phyloP scores from a whole-genome alignment of 1,140 invertebrate species.

The Atta colombica region DNA sequence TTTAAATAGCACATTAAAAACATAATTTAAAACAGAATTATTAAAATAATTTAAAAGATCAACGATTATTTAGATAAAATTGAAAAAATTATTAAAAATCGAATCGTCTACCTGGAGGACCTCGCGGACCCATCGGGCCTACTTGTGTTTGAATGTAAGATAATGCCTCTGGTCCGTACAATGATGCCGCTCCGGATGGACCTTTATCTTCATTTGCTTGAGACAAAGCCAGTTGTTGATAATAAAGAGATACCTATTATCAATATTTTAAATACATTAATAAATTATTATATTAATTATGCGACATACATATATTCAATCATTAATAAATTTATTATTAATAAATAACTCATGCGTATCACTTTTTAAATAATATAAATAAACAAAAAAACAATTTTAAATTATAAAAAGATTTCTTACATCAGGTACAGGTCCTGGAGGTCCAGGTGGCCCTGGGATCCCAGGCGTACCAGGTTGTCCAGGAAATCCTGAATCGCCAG shows the following conservation, averaged over 20 bases:
- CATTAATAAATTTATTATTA: no score
- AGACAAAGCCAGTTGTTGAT: constrained; percentile 89
- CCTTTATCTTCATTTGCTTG: constrained; percentile 92
- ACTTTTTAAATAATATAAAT: background rate
- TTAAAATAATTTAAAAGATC: background rate
- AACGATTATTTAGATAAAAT: background rate
- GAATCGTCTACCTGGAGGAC: constrained; percentile 88
- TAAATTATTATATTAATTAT: constrained; percentile 17
- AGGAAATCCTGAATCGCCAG: constrained; percentile 88
- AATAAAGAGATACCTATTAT: constrained; percentile 87
- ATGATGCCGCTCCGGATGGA: constrained; percentile 85
- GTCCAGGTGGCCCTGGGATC: constrained; percentile 90
- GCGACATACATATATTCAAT: background rate
- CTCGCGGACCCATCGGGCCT: constrained; percentile 91
- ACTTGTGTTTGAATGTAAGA: constrained; percentile 93
- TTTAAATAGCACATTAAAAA: background rate
- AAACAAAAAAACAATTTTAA: constrained; percentile 1
- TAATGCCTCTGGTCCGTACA: constrained; percentile 89
- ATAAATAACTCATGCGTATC: no score
- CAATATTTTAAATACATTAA: constrained; percentile 6
- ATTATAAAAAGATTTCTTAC: constrained; percentile 85
- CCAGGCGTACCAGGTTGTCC: constrained; percentile 89
- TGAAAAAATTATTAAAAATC: constrained; percentile 13
- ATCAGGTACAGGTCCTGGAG: constrained; percentile 91
- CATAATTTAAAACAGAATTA: background rate